Evolutionary conservation across 2,113 vertebrate species (phyloP).

Genomic region (Lophura nycthemera): DNA sequence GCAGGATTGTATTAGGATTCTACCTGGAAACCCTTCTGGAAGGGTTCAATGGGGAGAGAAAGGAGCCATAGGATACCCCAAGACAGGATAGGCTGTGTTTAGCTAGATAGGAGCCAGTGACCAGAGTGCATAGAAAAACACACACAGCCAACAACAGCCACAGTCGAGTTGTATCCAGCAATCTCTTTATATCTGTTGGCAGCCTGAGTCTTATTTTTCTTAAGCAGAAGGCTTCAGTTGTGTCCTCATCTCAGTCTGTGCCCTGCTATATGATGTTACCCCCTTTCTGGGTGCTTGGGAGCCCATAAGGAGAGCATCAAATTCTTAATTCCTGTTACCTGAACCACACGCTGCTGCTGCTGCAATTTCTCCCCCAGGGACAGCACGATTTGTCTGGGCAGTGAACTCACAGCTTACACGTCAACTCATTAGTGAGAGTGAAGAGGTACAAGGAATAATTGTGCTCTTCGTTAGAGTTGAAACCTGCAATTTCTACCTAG

Average conservation of each 20-base stretch:
- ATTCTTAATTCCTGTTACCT: background rate
- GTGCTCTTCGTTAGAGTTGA: background rate
- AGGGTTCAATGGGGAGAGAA: background rate
- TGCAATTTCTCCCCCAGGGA: background rate
- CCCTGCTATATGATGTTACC: accelerated
- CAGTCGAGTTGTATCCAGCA: accelerated
- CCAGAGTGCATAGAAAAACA: accelerated
- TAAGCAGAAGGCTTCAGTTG: accelerated
- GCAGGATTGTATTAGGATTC: background rate
- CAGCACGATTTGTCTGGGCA: background rate
- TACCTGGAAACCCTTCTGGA: background rate
- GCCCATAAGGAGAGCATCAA: background rate
- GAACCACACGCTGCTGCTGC: accelerated
- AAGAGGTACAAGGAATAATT: background rate
- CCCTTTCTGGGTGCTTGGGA: accelerated
- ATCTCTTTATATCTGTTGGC: background rate
- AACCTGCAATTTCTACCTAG: conserved; percentile 24
- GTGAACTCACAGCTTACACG: background rate
- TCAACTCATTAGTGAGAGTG: background rate
- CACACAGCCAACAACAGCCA: background rate
- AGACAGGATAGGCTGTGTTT: background rate
- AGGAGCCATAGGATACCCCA: background rate
- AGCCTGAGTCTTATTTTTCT: background rate
- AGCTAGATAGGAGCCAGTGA: background rate
- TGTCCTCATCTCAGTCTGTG: background rate